These are phyloP conservation scores for Spea multiplicata DNA, from an alignment of 2,113 vertebrate species.

Conservation along the genomic window DNA sequence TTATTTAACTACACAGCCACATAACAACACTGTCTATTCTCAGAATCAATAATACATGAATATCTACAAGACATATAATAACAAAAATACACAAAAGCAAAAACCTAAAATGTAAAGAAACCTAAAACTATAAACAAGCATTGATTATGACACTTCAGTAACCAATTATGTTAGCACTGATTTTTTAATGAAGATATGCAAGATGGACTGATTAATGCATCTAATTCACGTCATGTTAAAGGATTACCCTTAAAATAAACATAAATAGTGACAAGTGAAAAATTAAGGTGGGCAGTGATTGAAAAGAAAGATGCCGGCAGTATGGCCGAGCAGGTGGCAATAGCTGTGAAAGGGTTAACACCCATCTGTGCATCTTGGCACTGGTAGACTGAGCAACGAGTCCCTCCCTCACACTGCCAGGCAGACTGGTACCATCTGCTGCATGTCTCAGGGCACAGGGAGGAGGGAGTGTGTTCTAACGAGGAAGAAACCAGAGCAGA, in stretches of 20 bases:
- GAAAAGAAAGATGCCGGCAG: background rate
- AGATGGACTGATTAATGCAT: background rate
- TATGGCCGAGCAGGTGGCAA: slow-evolving; percentile 1
- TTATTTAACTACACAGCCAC: too few relatives aligned
- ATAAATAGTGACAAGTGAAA: too few relatives aligned
- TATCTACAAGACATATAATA: too few relatives aligned
- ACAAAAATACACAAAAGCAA: too few relatives aligned
- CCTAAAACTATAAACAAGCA: too few relatives aligned
- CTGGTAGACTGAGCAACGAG: slow-evolving; percentile 4
- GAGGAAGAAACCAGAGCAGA: background rate
- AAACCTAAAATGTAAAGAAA: too few relatives aligned
- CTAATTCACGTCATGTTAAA: too few relatives aligned
- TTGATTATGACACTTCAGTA: too few relatives aligned
- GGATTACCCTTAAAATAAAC: too few relatives aligned
- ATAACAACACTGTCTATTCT: too few relatives aligned
- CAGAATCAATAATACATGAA: too few relatives aligned
- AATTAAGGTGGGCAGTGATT: background rate
- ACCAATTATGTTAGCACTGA: too few relatives aligned
- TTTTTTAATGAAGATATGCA: background rate
- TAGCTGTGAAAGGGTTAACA: background rate
- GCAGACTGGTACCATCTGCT: slow-evolving; percentile 37
- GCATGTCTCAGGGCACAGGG: slow-evolving; percentile 9
- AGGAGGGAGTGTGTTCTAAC: background rate
- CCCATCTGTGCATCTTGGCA: slow-evolving; percentile 27
- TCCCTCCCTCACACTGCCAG: slow-evolving; percentile 17